phyloP scores from a whole-genome alignment of 2,113 vertebrate species.

The Turdus rufiventris region DNA sequence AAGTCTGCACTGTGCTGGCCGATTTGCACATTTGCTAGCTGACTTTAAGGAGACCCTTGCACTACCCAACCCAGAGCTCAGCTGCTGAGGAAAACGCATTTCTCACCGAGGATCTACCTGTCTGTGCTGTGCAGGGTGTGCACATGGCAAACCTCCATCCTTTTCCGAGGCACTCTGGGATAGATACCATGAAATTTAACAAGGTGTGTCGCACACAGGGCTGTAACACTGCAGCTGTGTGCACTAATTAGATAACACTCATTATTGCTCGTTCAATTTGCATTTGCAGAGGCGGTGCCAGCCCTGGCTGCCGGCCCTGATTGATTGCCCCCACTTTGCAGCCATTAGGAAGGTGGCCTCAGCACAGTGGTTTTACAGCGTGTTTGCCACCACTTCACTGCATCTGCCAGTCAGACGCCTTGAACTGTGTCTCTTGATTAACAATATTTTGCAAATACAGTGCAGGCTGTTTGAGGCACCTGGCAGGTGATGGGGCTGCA shows the following conservation, averaged over 20 bases:
- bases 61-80: background rate
- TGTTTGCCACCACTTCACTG: slow-evolving; percentile 1
- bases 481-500: accelerated
- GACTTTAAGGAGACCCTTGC: background rate
- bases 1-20: background rate
- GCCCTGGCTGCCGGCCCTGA: background rate
- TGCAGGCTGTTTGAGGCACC: background rate
- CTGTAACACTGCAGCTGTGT: slow-evolving; percentile 33
- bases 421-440: background rate
- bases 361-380: background rate
- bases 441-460: background rate
- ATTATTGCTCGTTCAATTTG: slow-evolving; percentile 35
- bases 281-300: slow-evolving; percentile 12
- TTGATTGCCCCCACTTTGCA: background rate
- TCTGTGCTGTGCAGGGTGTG: background rate
- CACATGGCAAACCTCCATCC: background rate
- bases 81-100: background rate
- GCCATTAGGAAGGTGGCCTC: slow-evolving; percentile 12
- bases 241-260: slow-evolving; percentile 40
- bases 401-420: background rate
- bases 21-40: background rate
- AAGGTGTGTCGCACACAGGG: background rate
- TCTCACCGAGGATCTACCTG: background rate
- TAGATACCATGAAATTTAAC: slow-evolving; percentile 41
- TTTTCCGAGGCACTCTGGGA: background rate